A percentile compares a stretch with the other conserved stretches of the same genome.
Conservation (phyloP, 2,113 vertebrate genomes). For the Apodemus sylvaticus region DNA sequence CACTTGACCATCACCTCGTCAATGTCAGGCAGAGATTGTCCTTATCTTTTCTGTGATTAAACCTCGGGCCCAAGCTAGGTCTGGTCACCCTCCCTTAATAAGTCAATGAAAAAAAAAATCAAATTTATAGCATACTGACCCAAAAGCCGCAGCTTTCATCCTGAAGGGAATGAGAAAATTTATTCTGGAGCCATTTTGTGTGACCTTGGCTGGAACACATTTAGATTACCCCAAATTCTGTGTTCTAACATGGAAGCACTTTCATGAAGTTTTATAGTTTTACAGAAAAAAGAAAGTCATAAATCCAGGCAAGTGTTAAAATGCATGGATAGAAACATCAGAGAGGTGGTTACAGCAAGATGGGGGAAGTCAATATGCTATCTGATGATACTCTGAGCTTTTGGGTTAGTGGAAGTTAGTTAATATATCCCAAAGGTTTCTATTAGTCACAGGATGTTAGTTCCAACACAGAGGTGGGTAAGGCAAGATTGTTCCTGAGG, state of each 20-base stretch:
- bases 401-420: not conserved
- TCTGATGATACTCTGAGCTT: not conserved
- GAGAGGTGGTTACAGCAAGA: not conserved
- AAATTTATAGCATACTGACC: not conserved
- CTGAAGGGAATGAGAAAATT: not conserved
- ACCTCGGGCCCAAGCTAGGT: not conserved
- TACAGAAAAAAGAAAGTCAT: not conserved
- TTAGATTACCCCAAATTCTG: not conserved
- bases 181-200: not conserved
- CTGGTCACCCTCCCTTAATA: not conserved
- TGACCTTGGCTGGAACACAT: not conserved
- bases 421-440: too few relatives aligned
- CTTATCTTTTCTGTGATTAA: not conserved
- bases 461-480: too few relatives aligned
- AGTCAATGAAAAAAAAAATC: not conserved
- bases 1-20: not conserved
- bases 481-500: too few relatives aligned
- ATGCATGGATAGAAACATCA: not conserved
- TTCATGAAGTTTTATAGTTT: not conserved
- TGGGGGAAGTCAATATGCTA: not conserved
- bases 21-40: not conserved
- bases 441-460: too few relatives aligned
- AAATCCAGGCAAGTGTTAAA: not conserved
- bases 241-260: not conserved
- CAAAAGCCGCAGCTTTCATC: not conserved